phyloP scores from a whole-genome alignment of 2,888 invertebrate genomes.

The Caenorhabditis japonica region DNA sequence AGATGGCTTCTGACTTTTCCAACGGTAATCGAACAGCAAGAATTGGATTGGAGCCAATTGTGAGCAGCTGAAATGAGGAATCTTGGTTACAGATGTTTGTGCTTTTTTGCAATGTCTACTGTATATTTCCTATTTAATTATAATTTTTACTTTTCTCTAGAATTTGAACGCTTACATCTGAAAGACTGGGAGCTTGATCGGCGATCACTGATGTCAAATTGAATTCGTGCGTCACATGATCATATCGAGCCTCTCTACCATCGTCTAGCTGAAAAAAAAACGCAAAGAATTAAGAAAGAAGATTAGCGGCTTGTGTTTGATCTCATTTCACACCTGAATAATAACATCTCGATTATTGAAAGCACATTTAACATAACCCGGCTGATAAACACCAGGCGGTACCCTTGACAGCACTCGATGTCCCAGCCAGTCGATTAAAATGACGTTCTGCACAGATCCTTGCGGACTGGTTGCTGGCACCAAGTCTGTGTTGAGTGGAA shows the following conservation, averaged over 20 bases:
- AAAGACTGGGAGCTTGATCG: conserved; percentile 64
- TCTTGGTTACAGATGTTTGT: conserved; percentile 1
- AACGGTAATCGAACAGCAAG: conserved; percentile 56
- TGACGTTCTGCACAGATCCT: not conserved
- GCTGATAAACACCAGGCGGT: conserved; percentile 57
- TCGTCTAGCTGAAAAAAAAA: conserved; percentile 59
- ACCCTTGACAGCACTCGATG: conserved; percentile 65
- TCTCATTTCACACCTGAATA: conserved; percentile 44
- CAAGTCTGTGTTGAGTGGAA: not conserved
- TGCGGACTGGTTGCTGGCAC: not conserved
- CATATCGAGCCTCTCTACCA: conserved; percentile 54
- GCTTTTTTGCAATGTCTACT: not conserved
- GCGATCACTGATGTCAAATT: conserved; percentile 59
- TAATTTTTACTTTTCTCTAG: no score
- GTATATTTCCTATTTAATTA: no score
- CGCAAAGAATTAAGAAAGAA: no score
- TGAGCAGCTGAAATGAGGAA: conserved; percentile 11
- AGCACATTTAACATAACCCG: conserved; percentile 58
- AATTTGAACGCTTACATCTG: no score
- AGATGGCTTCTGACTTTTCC: conserved; percentile 16
- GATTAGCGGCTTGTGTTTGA: no score
- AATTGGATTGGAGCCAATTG: conserved; percentile 19
- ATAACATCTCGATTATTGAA: conserved; percentile 54
- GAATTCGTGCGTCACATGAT: conserved; percentile 48
- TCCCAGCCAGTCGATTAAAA: conserved; percentile 64